Percentiles rank a stretch among this genome's conserved stretches.
These are phyloP conservation scores for Xenopus borealis DNA, from an alignment of 2,113 vertebrate species.

Conservation along the genomic window DNA sequence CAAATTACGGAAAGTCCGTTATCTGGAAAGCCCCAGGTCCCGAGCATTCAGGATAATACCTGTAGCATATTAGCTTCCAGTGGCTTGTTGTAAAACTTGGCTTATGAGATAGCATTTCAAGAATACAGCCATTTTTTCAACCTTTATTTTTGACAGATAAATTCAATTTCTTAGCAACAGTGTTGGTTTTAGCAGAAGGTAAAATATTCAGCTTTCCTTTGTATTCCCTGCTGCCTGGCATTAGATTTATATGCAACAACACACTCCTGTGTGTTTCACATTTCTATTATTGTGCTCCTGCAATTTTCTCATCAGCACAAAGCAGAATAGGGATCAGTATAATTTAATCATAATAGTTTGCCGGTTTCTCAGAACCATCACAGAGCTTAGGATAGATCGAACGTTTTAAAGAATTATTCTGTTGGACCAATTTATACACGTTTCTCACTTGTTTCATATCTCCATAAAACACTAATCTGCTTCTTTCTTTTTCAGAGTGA, in stretches of 20 bases:
- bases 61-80: too few species aligned
- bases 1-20: too few species aligned
- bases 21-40: too few species aligned
- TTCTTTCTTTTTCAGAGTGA: background rate
- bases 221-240: background rate
- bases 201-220: background rate
- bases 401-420: too few species aligned
- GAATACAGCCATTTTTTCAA: background rate
- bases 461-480: background rate
- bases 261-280: slow-evolving; percentile 21
- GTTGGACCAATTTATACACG: background rate
- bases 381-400: background rate
- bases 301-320: slow-evolving; percentile 16
- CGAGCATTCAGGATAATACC: too few species aligned
- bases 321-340: slow-evolving; percentile 15
- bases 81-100: too few species aligned
- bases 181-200: background rate
- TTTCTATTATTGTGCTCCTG: slow-evolving; percentile 8
- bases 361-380: background rate
- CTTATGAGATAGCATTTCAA: background rate
- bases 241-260: slow-evolving; percentile 32
- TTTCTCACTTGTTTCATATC: background rate
- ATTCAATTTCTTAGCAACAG: background rate
- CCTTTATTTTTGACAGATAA: background rate
- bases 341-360: slow-evolving; percentile 10